These are phyloP conservation scores for Pogonocherus hispidulus DNA, from an alignment of 2,888 invertebrate species.

Conservation along the genomic window DNA sequence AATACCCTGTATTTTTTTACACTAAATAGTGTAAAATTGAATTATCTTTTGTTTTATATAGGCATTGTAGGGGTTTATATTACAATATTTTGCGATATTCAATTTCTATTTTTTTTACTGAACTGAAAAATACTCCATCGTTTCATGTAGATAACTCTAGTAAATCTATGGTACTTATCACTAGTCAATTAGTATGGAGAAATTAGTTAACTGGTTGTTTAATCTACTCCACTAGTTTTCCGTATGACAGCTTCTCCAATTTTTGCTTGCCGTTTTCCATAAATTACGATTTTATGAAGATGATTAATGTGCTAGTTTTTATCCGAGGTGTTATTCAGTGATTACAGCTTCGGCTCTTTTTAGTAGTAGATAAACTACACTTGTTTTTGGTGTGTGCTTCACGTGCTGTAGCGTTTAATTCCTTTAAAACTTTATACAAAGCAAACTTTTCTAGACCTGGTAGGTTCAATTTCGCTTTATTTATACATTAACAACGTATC, in stretches of 20 bases:
- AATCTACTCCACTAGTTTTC: not conserved
- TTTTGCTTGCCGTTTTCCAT: not conserved
- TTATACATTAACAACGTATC: too few species aligned
- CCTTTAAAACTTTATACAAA: not conserved
- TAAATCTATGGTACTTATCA: too few species aligned
- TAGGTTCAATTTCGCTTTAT: too few species aligned
- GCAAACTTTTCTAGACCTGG: not conserved
- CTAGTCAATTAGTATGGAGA: too few species aligned
- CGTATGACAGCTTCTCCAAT: not conserved
- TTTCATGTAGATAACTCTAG: too few species aligned
- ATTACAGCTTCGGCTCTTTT: not conserved
- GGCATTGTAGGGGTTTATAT: too few species aligned
- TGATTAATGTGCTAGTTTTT: not conserved
- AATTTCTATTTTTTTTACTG: too few species aligned
- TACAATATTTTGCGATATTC: too few species aligned
- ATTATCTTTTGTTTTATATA: too few species aligned
- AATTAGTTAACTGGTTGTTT: not conserved
- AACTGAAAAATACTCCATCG: too few species aligned
- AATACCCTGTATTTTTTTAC: too few species aligned
- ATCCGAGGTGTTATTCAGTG: not conserved
- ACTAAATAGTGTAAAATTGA: too few species aligned
- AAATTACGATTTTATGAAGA: constrained; percentile 4
- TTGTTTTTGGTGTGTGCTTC: not conserved
- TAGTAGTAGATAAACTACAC: not conserved
- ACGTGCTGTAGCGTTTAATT: not conserved